Percentiles rank a stretch among this genome's conserved stretches.
Conservation (phyloP, 2,113 vertebrate species). For the Corythoichthys haematopterus region DNA sequence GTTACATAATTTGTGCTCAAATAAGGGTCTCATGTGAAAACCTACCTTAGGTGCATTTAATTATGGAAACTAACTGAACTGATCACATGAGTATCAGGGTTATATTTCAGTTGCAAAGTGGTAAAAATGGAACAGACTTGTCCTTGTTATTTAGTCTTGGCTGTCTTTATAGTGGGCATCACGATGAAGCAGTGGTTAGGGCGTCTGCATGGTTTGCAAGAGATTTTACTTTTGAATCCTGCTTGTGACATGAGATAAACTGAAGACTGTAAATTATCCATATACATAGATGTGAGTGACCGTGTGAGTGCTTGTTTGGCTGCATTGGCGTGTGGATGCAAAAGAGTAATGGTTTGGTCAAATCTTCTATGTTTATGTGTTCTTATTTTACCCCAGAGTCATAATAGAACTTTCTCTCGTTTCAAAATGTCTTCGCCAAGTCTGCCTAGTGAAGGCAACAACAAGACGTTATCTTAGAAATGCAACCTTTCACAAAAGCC, state of each 20-base stretch:
- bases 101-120: neutral
- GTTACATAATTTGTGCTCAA: conserved; percentile 25
- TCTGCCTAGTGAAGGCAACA: conserved; percentile 4
- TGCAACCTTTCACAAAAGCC: conserved; percentile 19
- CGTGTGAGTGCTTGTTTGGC: neutral
- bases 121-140: conserved; percentile 1
- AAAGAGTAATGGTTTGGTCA: neutral
- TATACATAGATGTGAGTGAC: neutral
- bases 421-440: conserved; percentile 4
- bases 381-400: neutral
- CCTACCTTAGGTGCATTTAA: neutral
- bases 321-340: neutral
- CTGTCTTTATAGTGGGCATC: neutral
- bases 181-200: neutral
- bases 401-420: neutral
- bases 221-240: neutral
- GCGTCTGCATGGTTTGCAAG: neutral
- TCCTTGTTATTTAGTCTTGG: neutral
- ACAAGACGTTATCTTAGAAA: conserved; percentile 25
- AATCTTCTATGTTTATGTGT: neutral
- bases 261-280: neutral
- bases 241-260: neutral
- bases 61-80: conserved; percentile 1
- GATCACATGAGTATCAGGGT: neutral
- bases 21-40: neutral